These are phyloP conservation scores for Brachyopa scutellaris DNA, from an alignment of 2,888 invertebrate species.

Conservation along the genomic window DNA sequence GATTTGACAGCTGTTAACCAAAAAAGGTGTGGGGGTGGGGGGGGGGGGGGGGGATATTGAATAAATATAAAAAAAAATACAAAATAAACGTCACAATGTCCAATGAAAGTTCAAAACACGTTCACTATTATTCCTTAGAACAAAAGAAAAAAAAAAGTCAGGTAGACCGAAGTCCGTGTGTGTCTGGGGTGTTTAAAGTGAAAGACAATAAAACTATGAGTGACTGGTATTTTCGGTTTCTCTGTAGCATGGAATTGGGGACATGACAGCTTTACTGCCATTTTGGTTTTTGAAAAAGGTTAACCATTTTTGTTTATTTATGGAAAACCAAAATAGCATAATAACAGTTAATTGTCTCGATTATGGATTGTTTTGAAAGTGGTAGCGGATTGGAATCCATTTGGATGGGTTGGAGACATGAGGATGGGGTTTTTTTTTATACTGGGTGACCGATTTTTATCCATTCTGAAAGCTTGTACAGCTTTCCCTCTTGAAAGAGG, in stretches of 20 bases:
- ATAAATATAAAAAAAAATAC: too few species aligned
- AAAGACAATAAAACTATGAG: conserved; percentile 54
- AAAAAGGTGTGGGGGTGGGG: not conserved
- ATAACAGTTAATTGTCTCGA: conserved; percentile 25
- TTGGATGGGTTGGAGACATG: conserved; percentile 10
- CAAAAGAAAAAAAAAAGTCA: too few species aligned
- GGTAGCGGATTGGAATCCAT: conserved; percentile 1
- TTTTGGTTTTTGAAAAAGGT: conserved; percentile 30
- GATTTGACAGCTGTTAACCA: conserved; percentile 15
- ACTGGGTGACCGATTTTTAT: too few species aligned
- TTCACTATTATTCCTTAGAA: conserved; percentile 26
- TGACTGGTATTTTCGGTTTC: conserved; percentile 43
- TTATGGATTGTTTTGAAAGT: not conserved
- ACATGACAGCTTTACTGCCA: conserved; percentile 53
- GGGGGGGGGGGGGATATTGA: not conserved
- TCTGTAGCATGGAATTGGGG: conserved; percentile 25
- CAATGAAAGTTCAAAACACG: too few species aligned
- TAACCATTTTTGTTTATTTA: not conserved
- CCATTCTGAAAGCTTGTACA: too few species aligned
- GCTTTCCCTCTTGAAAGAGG: too few species aligned
- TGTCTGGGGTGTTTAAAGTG: not conserved
- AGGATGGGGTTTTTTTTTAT: not conserved
- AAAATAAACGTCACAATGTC: too few species aligned
- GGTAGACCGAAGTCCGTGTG: too few species aligned
- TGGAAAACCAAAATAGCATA: conserved; percentile 9